Conservation (phyloP, 2,797 vertebrate genomes). For the Macrochelys suwanniensis region DNA sequence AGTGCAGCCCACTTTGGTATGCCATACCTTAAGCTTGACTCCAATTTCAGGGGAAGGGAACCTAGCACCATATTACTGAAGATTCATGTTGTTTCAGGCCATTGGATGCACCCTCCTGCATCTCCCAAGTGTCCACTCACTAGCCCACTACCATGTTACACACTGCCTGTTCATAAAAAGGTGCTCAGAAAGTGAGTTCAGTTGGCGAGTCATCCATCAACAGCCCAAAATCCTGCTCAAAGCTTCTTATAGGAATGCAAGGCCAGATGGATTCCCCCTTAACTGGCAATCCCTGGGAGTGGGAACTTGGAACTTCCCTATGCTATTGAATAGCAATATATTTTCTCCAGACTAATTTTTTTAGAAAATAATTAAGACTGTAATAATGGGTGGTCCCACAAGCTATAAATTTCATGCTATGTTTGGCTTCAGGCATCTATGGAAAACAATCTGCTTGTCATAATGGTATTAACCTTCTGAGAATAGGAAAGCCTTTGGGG, state of each 20-base stretch:
- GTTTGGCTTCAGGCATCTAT: not conserved
- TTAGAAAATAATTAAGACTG: not conserved
- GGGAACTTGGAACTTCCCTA: not conserved
- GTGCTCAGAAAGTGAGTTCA: not conserved
- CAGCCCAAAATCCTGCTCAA: not conserved
- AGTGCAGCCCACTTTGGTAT: not conserved
- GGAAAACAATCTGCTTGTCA: slow-evolving; percentile 2
- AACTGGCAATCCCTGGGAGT: not conserved
- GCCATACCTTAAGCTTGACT: slow-evolving; percentile 38
- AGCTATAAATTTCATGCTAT: not conserved
- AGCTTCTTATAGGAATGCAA: not conserved
- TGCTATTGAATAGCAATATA: not conserved
- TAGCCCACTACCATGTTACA: not conserved
- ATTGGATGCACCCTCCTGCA: not conserved
- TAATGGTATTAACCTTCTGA: not conserved
- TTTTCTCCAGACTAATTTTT: not conserved
- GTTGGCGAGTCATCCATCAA: slow-evolving; percentile 22
- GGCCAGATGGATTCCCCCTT: not conserved
- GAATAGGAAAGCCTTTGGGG: not conserved
- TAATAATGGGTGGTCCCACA: not conserved
- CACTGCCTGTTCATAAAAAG: not conserved
- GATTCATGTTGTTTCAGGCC: not conserved
- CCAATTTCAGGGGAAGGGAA: not conserved
- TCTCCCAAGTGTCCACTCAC: not conserved
- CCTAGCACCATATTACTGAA: not conserved